Percentiles rank a stretch among this genome's conserved stretches.
These are phyloP conservation scores for Zapornia atra DNA, from an alignment of 2,113 vertebrate genomes.

Conservation along the genomic window DNA sequence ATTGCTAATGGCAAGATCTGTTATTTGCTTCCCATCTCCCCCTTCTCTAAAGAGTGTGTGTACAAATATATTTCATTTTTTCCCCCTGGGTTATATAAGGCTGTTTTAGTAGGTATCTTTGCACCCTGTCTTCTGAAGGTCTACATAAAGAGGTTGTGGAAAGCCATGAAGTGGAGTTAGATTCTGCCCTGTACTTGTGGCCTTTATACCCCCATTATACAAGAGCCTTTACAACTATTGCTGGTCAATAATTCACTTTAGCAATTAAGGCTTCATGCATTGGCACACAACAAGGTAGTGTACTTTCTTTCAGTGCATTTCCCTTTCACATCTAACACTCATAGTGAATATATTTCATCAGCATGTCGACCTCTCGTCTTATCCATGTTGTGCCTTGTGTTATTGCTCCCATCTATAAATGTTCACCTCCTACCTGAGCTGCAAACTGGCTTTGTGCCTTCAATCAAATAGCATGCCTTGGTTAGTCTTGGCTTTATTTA, in stretches of 20 bases:
- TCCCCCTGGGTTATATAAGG: background rate
- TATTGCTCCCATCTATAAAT: background rate
- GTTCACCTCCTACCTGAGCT: background rate
- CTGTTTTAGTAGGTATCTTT: background rate
- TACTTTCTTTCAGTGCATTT: background rate
- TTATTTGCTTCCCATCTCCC: background rate
- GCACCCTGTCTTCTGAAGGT: background rate
- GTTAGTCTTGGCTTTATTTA: background rate
- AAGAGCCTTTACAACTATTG: background rate
- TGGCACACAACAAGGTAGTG: background rate
- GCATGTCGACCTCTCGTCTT: background rate
- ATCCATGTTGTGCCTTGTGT: background rate
- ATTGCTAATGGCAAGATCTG: background rate
- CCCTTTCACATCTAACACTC: background rate
- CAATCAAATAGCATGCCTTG: background rate
- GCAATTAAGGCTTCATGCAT: background rate
- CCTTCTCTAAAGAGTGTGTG: background rate
- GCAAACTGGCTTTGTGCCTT: background rate
- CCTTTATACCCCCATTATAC: background rate
- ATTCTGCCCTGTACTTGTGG: background rate
- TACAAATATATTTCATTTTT: background rate
- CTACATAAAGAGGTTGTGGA: background rate
- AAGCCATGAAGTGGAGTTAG: background rate
- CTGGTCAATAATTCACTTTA: constrained; percentile 17
- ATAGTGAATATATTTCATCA: background rate